A percentile compares a stretch with the other conserved stretches of the same genome.
Evolutionary conservation across 2,113 vertebrate species (phyloP).

Genomic region (Scomber japonicus): DNA sequence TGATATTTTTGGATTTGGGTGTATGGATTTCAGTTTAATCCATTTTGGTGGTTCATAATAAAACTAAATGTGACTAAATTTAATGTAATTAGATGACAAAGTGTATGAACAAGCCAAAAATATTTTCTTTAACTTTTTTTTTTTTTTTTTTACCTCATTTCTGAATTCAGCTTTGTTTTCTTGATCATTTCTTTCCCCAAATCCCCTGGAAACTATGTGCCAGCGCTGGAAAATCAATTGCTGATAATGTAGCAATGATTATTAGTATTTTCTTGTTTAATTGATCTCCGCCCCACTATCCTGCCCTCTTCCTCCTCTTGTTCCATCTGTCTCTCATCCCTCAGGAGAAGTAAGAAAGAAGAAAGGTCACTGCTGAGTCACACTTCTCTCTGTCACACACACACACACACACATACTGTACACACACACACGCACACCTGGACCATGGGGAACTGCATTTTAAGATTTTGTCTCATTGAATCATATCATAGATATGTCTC

Average conservation of each 20-base stretch:
- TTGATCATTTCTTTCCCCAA: background rate
- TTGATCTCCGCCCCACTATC: background rate
- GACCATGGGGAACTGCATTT: background rate
- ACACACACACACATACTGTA: background rate
- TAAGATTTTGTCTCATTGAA: background rate
- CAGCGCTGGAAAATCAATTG: background rate
- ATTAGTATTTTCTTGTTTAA: conserved; percentile 24
- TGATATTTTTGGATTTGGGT: too few relatives aligned
- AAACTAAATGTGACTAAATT: too few relatives aligned
- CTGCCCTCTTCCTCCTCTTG: background rate
- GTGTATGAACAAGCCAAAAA: too few relatives aligned
- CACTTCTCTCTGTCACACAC: background rate
- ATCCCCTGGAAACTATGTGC: background rate
- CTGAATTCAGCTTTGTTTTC: background rate
- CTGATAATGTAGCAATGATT: background rate
- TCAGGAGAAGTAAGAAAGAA: conserved; percentile 26
- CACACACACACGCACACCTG: background rate
- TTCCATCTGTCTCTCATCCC: conserved; percentile 18
- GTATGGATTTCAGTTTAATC: too few relatives aligned
- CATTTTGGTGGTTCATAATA: too few relatives aligned
- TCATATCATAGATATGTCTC: background rate
- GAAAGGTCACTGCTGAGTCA: conserved; percentile 44
- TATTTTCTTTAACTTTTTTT: too few relatives aligned
- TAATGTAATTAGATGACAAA: too few relatives aligned
- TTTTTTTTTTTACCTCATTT: background rate